Evolutionary conservation across 2,113 vertebrate genomes (phyloP), one percentile per base, ranked within the genome.

Genomic region (Callithrix jacchus): DNA sequence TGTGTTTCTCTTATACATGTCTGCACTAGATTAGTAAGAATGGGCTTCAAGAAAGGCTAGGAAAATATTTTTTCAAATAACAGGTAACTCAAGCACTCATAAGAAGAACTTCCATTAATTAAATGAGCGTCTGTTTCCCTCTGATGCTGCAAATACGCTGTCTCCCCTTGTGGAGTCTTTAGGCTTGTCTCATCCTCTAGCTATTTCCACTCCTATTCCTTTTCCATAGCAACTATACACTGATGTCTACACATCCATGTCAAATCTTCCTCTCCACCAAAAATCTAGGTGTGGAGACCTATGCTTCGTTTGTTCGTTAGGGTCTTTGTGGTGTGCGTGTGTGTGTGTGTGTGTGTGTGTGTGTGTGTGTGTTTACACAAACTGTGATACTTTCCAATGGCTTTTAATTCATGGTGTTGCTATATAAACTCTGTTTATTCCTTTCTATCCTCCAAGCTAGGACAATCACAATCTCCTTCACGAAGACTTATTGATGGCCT

Each of bases 381-480:
- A n/a, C 5, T 42, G 13, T 56, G 40, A 40, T 52, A 56, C 37
- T 58, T 71, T 10, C 2, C 13, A 10, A 7, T 81, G 27, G 85
- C 52, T 86, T 8, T 1, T 70, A 20, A 70, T 91, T 70, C 21
- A 64, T 3, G 5, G 3, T 89, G 20, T 89, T 74, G 68, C n/a
- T 11, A 3, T 47, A 61, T 68, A 95, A 90, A 76, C 12, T 56
- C 73, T 45, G 6, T 74, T 93, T 91, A 79, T 73, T 74, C 40
- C 25, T 80, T 96, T 82, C 56, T 35, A 70, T 68, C 23, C 70
- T 87, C 37, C 3, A 74, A 93, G 42, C 64, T 54, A 74, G 52
- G 56, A 45, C 18, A 64, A 64, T 10, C 8, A 56, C 1, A 64
- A 2, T 0, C 5, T 89, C 14, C 66, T 93, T 81, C 42, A 23